phyloP scores from a whole-genome alignment of 2,888 invertebrate genomes.

The Drosophila barbarae region DNA sequence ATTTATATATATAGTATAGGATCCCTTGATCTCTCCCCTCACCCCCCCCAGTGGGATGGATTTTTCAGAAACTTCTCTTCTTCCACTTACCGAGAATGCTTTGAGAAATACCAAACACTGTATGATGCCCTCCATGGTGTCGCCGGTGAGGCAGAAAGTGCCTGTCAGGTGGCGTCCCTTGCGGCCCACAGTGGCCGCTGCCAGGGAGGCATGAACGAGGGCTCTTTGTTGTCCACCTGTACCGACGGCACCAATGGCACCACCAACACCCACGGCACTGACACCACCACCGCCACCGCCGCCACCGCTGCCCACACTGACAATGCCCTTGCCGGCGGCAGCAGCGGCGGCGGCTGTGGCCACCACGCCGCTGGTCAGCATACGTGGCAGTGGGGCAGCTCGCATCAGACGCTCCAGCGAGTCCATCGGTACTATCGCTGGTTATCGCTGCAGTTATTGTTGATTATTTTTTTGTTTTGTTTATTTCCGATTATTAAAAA shows the following conservation, averaged over 20 bases:
- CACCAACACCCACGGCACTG: slow-evolving; percentile 84
- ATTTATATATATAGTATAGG: not conserved
- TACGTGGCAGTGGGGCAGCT: slow-evolving; percentile 85
- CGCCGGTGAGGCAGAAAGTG: slow-evolving; percentile 93
- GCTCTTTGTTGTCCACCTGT: slow-evolving; percentile 85
- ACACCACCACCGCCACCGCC: slow-evolving; percentile 81
- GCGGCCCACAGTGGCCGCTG: slow-evolving; percentile 85
- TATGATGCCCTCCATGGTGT: slow-evolving; percentile 96
- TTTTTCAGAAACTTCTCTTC: slow-evolving; percentile 6
- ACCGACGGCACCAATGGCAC: slow-evolving; percentile 85
- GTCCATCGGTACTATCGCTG: slow-evolving; percentile 82
- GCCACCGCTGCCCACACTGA: slow-evolving; percentile 23
- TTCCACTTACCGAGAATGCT: slow-evolving; percentile 92
- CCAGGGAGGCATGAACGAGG: slow-evolving; percentile 88
- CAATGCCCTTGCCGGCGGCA: slow-evolving; percentile 70
- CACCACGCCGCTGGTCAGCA: slow-evolving; percentile 81
- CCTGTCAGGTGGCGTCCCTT: slow-evolving; percentile 91
- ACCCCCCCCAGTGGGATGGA: too few relatives aligned
- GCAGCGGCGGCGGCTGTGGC: slow-evolving; percentile 68
- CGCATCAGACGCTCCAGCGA: slow-evolving; percentile 90
- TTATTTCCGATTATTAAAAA: slow-evolving; percentile 14
- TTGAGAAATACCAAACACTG: slow-evolving; percentile 95
- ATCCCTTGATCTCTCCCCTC: slow-evolving; percentile 6
- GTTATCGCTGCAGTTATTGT: slow-evolving; percentile 6
- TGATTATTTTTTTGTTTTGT: slow-evolving; percentile 14